Conservation (phyloP, 2,797 vertebrate genomes). For the Cynopterus sphinx region DNA sequence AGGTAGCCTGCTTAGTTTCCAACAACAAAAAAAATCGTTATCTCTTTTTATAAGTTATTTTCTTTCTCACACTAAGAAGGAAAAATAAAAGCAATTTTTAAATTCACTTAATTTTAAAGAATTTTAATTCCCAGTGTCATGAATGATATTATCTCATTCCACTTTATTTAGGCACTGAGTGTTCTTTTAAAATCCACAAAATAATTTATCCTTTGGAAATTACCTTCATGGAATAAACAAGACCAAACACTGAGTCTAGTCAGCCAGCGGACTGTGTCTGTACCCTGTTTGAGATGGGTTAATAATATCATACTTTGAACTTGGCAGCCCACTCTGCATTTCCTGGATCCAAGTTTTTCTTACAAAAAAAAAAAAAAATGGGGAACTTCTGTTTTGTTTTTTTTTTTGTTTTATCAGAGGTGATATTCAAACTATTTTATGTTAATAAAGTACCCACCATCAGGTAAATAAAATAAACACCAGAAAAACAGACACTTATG, state of each 20-base stretch:
- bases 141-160: background rate
- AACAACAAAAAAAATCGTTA: background rate
- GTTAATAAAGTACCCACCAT: background rate
- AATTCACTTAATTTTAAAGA: constrained; percentile 28
- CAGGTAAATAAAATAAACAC: background rate
- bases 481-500: background rate
- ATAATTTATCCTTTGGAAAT: background rate
- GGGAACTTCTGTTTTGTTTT: background rate
- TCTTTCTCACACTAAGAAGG: background rate
- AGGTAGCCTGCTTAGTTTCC: background rate
- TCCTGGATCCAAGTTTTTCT: background rate
- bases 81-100: constrained; percentile 1
- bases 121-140: background rate
- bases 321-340: background rate
- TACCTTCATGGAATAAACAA: background rate
- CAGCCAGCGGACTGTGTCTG: background rate
- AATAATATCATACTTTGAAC: background rate
- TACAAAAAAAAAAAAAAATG: background rate
- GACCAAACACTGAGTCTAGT: background rate
- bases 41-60: background rate
- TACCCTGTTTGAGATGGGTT: background rate
- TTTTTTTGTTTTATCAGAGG: background rate
- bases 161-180: background rate
- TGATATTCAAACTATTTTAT: background rate
- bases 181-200: background rate